These are phyloP conservation scores for Notechis scutatus DNA, from an alignment of 2,113 vertebrate genomes.

Conservation along the genomic window DNA sequence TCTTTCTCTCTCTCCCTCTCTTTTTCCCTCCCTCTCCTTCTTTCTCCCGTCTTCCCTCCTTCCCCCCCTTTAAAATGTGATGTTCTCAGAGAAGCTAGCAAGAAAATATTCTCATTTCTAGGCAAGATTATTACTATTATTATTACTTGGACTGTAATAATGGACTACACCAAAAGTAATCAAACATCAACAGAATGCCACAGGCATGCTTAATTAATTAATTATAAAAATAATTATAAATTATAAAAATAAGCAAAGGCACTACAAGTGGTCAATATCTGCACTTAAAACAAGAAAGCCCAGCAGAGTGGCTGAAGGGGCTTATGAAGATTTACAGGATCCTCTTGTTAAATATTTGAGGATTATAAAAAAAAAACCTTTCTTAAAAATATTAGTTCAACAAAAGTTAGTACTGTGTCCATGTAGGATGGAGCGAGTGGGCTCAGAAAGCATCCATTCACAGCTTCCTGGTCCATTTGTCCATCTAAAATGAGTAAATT, in stretches of 20 bases:
- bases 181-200: background rate
- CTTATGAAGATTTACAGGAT: background rate
- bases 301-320: background rate
- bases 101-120: background rate
- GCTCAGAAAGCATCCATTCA: background rate
- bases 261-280: background rate
- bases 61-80: background rate
- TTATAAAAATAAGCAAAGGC: background rate
- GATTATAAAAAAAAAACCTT: background rate
- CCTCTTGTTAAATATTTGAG: background rate
- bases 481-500: background rate
- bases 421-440: background rate
- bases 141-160: background rate
- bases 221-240: background rate
- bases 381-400: background rate
- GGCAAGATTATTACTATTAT: background rate
- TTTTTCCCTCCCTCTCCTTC: no score
- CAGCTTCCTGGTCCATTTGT: background rate
- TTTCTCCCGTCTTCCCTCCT: rapidly evolving
- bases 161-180: background rate
- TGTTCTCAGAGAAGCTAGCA: background rate
- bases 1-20: no score
- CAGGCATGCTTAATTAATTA: background rate
- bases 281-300: background rate
- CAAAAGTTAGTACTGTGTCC: background rate